A percentile compares a stretch with the other conserved stretches of the same genome.
Conservation (phyloP, 2,888 invertebrate genomes). For the Drosophila kambysellisi region DNA sequence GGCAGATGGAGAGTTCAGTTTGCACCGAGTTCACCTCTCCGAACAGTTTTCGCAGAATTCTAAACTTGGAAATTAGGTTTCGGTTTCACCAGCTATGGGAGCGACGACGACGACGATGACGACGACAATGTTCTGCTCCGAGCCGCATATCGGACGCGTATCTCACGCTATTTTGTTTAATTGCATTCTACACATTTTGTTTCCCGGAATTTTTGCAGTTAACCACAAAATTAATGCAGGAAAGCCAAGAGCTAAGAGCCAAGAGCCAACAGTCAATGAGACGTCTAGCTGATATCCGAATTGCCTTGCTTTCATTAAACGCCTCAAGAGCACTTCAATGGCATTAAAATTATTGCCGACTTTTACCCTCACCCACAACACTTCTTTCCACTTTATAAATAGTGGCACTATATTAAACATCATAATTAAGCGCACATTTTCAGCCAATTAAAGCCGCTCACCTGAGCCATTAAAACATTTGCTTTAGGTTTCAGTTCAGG, state of each 20-base stretch:
- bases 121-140: conserved; percentile 68
- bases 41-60: conserved; percentile 75
- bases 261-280: background rate
- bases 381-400: conserved; percentile 5
- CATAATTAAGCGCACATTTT: conserved; percentile 72
- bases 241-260: conserved; percentile 12
- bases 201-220: conserved; percentile 72
- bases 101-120: conserved; percentile 46
- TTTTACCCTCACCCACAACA: conserved; percentile 39
- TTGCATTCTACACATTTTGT: conserved; percentile 76
- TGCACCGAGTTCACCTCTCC: conserved; percentile 34
- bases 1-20: conserved; percentile 20
- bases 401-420: conserved; percentile 22
- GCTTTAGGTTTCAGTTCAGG: background rate
- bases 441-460: conserved; percentile 64
- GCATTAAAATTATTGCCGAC: conserved; percentile 52
- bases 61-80: conserved; percentile 82
- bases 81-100: conserved; percentile 42
- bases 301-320: conserved; percentile 50
- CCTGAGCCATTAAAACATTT: conserved; percentile 43
- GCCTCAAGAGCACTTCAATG: conserved; percentile 41
- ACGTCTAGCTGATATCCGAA: conserved; percentile 10
- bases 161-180: conserved; percentile 81
- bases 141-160: conserved; percentile 72
- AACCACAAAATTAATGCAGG: conserved; percentile 75